A percentile compares a stretch with the other conserved stretches of the same genome.
Conservation (phyloP, 2,797 vertebrate species). For the Toxotes lorentzi region DNA sequence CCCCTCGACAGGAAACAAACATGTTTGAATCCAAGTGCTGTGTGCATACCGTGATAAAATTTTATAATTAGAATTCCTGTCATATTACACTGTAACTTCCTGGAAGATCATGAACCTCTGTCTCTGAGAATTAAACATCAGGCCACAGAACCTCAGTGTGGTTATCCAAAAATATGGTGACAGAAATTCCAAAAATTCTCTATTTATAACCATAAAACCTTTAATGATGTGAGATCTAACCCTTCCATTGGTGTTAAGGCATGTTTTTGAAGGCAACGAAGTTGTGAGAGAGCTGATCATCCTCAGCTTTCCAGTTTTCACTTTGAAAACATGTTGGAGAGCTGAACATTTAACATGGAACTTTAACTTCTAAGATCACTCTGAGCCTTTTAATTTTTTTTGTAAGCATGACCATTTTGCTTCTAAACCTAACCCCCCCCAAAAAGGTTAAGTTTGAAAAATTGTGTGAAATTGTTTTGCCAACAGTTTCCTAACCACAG, state of each 20-base stretch:
- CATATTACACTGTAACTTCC: slow-evolving; percentile 58
- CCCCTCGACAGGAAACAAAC: slow-evolving; percentile 64
- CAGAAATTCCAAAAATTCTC: slow-evolving; percentile 69
- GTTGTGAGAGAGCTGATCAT: slow-evolving; percentile 27
- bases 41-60: slow-evolving; percentile 41
- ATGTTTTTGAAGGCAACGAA: slow-evolving; percentile 8
- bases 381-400: background rate
- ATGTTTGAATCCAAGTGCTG: slow-evolving; percentile 54
- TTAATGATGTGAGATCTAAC: slow-evolving; percentile 59
- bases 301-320: slow-evolving; percentile 2
- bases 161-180: slow-evolving; percentile 73
- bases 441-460: too few relatives aligned
- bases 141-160: slow-evolving; percentile 63
- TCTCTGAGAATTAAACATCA: slow-evolving; percentile 60
- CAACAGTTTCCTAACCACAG: too few relatives aligned
- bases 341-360: background rate
- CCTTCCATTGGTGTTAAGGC: slow-evolving; percentile 37
- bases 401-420: background rate
- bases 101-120: slow-evolving; percentile 55
- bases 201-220: slow-evolving; percentile 70
- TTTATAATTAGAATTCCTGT: slow-evolving; percentile 72
- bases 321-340: background rate
- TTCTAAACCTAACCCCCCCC: too few relatives aligned
- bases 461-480: too few relatives aligned
- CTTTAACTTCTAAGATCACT: background rate